phyloP scores from a whole-genome alignment of 2,797 vertebrate genomes.

The Typhlichthys eigenmanni region DNA sequence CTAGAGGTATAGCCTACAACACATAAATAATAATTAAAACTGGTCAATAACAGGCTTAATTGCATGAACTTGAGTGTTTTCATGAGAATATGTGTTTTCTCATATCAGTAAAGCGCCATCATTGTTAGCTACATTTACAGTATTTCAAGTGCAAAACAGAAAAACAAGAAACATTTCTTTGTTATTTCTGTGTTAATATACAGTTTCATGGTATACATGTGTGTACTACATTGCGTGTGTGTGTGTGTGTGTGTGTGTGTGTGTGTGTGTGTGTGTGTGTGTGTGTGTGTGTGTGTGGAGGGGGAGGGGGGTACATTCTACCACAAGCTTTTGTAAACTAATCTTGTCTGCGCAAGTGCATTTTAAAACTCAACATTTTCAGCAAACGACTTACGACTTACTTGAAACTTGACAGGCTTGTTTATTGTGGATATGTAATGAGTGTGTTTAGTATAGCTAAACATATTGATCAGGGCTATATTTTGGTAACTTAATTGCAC shows the following conservation, averaged over 20 bases:
- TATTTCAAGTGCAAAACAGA: constrained; percentile 40
- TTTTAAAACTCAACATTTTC: constrained; percentile 26
- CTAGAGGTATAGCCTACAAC: no score
- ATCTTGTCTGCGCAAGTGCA: constrained; percentile 25
- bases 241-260: no score
- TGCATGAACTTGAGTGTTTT: constrained; percentile 28
- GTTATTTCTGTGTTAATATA: neutral
- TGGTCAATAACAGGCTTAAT: constrained; percentile 42
- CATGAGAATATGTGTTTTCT: constrained; percentile 26
- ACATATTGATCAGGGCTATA: constrained; percentile 42
- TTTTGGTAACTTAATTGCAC: constrained; percentile 22
- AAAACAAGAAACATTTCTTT: neutral
- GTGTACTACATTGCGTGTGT: no score
- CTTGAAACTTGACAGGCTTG: constrained; percentile 38
- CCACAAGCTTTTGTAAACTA: constrained; percentile 23
- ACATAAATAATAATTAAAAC: constrained; percentile 24
- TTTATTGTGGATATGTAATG: constrained; percentile 41
- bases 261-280: constrained; percentile 7
- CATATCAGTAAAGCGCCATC: constrained; percentile 15
- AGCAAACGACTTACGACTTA: constrained; percentile 35
- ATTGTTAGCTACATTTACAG: constrained; percentile 34
- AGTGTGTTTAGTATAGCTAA: constrained; percentile 31
- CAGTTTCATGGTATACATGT: neutral
- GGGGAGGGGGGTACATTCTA: constrained; percentile 6
- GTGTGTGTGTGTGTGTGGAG: constrained; percentile 14